Base-by-base conservation (phyloP, 1,140 invertebrate genomes). In the Ladona fulva region DNA sequence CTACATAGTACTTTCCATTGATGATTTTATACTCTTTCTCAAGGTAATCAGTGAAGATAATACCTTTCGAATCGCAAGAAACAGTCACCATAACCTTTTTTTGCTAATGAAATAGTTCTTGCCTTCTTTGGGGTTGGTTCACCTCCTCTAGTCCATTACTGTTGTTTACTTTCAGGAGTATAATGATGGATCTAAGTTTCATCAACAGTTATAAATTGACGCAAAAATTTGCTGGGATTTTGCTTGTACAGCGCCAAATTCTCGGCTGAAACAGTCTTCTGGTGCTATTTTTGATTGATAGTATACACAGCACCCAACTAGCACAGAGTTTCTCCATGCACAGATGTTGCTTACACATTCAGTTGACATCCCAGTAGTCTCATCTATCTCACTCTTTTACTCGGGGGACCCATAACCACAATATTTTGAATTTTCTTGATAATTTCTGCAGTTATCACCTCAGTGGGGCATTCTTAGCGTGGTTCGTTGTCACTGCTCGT, bases 11-110 rank as follows among this genome's bases (percentile, higher is more conserved):
- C 52, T 77, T 66, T 66, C 79, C 80, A 16, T 66, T 85, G 81
- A 85, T 86, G 81, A 83, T 84, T 83, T 81, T 83, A 82, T 81
- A 81, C 83, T n/a, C n/a, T n/a, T 81, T 84, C 83, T 84, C 82
- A 84, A 88, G 84, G 82, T 86, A 87, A 83, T 87, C 84, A 78
- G 83, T 83, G 78, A 85, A 82, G 11, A 86, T 77, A 74, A 83
- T 81, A 81, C 81, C 82, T 80, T 80, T 80, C 79, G 80, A 78
- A 82, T 83, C 82, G 84, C 82, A 84, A 80, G 84, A 84, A 81
- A 83, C 80, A 22, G 80, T 79, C 12, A 80, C 81, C 80, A 83
- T 82, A 14, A 82, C 83, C 80, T 85, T 84, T 24, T n/a, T 80
- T 82, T 66, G 81, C 80, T 22, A 77, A 82, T 52, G 74, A 73